Percentiles rank a stretch among this genome's conserved stretches.
Conservation (phyloP, 1,140 invertebrate species). For the Drosophila pseudoananassae region DNA sequence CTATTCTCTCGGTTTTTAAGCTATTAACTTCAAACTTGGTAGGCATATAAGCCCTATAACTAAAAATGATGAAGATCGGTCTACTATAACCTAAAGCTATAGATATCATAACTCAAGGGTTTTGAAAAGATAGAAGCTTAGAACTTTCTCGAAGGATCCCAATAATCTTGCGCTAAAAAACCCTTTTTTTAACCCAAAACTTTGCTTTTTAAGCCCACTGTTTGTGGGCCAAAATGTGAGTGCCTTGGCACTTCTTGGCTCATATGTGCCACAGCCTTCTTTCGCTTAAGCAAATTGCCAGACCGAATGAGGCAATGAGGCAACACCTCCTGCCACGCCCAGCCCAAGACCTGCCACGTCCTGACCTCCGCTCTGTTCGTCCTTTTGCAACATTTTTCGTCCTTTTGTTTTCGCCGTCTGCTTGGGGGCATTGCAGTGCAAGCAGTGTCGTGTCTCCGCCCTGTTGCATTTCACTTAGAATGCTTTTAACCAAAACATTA, state of each 20-base stretch:
- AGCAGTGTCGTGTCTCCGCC: conserved; percentile 25
- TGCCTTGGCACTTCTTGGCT: conserved; percentile 18
- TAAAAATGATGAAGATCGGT: too few species aligned
- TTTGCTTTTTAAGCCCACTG: conserved; percentile 6
- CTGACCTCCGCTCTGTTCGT: conserved; percentile 2
- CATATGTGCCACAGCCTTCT: conserved; percentile 36
- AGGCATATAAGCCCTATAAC: too few species aligned
- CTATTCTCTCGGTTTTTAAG: too few species aligned
- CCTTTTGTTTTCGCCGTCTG: conserved; percentile 33
- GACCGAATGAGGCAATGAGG: conserved; percentile 27
- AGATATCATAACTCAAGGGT: too few species aligned
- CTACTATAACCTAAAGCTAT: too few species aligned
- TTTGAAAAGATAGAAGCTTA: too few species aligned
- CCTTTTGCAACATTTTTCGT: conserved; percentile 9
- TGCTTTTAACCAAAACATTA: conserved; percentile 82
- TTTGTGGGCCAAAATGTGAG: background rate
- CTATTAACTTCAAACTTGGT: too few species aligned
- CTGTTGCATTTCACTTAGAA: conserved; percentile 79
- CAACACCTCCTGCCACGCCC: background rate
- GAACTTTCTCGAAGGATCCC: too few species aligned
- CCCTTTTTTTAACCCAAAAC: too few species aligned
- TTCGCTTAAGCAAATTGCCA: conserved; percentile 79
- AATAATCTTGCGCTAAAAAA: too few species aligned
- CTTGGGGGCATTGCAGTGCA: conserved; percentile 60
- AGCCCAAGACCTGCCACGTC: background rate